phyloP scores from a whole-genome alignment of 2,113 vertebrate species.

The Rhinoptilus africanus region DNA sequence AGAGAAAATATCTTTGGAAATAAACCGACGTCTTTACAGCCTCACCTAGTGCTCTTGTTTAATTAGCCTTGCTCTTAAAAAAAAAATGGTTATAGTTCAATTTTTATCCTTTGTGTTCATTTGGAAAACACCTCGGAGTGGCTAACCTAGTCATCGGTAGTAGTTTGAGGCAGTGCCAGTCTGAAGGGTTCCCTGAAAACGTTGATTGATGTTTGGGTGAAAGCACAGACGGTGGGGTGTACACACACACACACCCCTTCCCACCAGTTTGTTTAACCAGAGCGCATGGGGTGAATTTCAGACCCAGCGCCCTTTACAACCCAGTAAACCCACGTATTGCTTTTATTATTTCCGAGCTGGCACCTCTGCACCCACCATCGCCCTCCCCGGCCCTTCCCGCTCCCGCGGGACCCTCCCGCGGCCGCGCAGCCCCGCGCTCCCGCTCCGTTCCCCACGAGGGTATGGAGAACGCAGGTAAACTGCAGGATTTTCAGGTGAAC shows the following conservation, averaged over 20 bases:
- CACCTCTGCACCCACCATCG: not conserved
- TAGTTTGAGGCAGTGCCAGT: not conserved
- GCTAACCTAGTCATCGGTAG: not conserved
- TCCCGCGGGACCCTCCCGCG: not conserved
- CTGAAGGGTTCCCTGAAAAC: not conserved
- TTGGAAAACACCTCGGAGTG: not conserved
- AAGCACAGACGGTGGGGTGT: not conserved
- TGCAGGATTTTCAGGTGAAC: not conserved
- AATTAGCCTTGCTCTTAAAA: not conserved
- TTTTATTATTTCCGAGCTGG: not conserved
- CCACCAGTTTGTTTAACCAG: not conserved
- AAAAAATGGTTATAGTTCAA: not conserved
- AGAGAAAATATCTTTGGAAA: not conserved
- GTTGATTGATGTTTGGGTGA: not conserved
- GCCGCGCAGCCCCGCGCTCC: not conserved
- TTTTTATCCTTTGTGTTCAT: not conserved
- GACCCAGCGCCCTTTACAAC: not conserved
- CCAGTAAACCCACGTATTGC: not conserved
- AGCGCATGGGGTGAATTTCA: fast-evolving
- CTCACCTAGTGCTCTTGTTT: not conserved
- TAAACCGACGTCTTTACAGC: not conserved
- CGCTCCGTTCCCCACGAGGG: fast-evolving
- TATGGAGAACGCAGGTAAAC: not conserved
- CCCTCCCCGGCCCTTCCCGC: not conserved
- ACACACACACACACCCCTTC: not conserved